Conservation (phyloP, 2,888 invertebrate species). For the Anticlea derivata region DNA sequence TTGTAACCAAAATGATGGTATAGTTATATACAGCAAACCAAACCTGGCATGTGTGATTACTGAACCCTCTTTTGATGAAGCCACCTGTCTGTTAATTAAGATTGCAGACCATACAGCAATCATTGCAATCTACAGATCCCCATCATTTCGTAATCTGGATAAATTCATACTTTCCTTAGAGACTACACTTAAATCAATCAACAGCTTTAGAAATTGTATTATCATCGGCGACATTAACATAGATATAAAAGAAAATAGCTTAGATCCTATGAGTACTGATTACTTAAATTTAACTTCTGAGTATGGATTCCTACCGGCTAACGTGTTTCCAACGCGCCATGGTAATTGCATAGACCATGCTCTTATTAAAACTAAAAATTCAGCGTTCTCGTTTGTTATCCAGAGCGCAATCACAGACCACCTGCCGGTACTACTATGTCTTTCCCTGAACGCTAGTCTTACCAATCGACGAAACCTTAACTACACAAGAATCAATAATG, state of each 20-base stretch:
- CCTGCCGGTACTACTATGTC: neutral
- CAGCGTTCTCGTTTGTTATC: neutral
- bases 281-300: constrained; percentile 5
- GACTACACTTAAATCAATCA: neutral
- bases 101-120: neutral
- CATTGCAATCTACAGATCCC: constrained; percentile 4
- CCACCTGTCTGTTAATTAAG: neutral
- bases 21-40: neutral
- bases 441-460: too few species aligned
- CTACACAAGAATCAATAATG: too few species aligned
- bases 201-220: neutral
- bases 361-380: neutral
- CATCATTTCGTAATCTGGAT: neutral
- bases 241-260: neutral
- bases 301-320: neutral
- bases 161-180: neutral
- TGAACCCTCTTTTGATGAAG: neutral
- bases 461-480: too few species aligned
- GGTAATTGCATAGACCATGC: constrained; percentile 3
- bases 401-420: neutral
- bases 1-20: constrained; percentile 1
- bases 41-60: neutral
- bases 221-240: constrained; percentile 1
- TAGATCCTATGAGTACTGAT: neutral
- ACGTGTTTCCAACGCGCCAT: neutral